Percentiles rank a stretch among this genome's conserved stretches.
These are phyloP conservation scores for Lepisosteus osseus DNA, from an alignment of 2,113 vertebrate genomes.

Conservation along the genomic window DNA sequence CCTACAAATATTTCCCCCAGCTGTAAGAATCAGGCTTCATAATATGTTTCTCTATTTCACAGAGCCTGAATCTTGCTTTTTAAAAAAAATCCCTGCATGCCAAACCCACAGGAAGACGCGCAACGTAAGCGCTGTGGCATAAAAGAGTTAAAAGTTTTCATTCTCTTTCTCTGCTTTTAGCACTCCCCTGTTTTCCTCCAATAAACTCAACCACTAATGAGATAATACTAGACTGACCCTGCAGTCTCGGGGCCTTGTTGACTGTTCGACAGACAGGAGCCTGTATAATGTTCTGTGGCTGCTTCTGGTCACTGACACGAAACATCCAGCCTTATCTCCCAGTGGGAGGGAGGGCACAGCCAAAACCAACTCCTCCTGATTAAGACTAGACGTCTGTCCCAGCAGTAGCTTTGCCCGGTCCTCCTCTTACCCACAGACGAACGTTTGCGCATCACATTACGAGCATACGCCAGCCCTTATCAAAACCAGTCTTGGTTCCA, in stretches of 20 bases:
- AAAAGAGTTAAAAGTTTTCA: constrained; percentile 11
- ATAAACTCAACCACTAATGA: constrained; percentile 56
- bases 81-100: too few relatives aligned
- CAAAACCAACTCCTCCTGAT: constrained; percentile 48
- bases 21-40: too few relatives aligned
- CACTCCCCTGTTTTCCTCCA: constrained; percentile 34
- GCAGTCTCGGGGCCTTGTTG: constrained; percentile 46
- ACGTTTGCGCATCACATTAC: too few relatives aligned
- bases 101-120: too few relatives aligned
- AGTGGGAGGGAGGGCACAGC: constrained; percentile 45
- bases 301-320: constrained; percentile 60
- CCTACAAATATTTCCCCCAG: too few relatives aligned
- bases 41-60: too few relatives aligned
- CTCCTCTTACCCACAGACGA: constrained; percentile 36
- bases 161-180: constrained; percentile 32
- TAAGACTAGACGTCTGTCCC: constrained; percentile 29
- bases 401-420: neutral
- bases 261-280: constrained; percentile 60
- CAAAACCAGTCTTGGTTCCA: too few relatives aligned
- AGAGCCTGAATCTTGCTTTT: too few relatives aligned
- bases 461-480: too few relatives aligned
- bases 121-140: neutral
- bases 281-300: constrained; percentile 61
- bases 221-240: constrained; percentile 60
- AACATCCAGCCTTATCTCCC: constrained; percentile 59